Evolutionary conservation across 1,140 invertebrate genomes (phyloP), one percentile per base, ranked within the genome.

Genomic region (Drosophila carrolli): DNA sequence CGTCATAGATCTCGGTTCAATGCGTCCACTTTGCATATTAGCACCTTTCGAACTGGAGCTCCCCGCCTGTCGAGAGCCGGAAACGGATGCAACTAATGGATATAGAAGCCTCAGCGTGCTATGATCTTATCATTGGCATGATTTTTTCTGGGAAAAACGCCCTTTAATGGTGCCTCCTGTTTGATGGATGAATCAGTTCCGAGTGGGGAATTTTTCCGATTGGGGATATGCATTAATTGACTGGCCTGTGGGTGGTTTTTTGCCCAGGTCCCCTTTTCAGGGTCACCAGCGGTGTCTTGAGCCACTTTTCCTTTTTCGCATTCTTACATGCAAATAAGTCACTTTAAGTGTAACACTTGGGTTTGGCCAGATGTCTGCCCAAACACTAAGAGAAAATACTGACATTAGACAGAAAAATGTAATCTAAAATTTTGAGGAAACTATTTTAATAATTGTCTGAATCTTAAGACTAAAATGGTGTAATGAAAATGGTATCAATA

Each of bases 61-160:
- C 58, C 46, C 54, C 35, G 37, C 10, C 27, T 40, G 1, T 23
- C 7, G 38, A 35, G 6, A 62, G 8, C 23, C 81, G 83, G 83
- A 88, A 88, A 89, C 84, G 84, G 83, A 88, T 89, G 61, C 75
- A 70, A 41, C 57, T 59, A 66, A 56, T 68, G 66, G 37, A 32
- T 59, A 32, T 23, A 51, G 29, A 38, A 71, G 27, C 47, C 58
- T 14, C 37, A 37, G 53, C 67, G 46, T 82, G 71, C 66, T 29
- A 23, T 73, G 83, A 88, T 88, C 56, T 67, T 88, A 88, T 88
- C 84, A 40, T 38, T 63, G 56, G 19, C 84, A 88, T 88, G 84
- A 83, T 61, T 83, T 54, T 88, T 85, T 79, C 84, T 68, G 83
- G 83, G 60, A 88, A 88, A 77, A 79, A 65, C 84, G 72, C 75